These are phyloP conservation scores for Pempheris klunzingeri DNA, from an alignment of 2,797 vertebrate species.

Conservation along the genomic window DNA sequence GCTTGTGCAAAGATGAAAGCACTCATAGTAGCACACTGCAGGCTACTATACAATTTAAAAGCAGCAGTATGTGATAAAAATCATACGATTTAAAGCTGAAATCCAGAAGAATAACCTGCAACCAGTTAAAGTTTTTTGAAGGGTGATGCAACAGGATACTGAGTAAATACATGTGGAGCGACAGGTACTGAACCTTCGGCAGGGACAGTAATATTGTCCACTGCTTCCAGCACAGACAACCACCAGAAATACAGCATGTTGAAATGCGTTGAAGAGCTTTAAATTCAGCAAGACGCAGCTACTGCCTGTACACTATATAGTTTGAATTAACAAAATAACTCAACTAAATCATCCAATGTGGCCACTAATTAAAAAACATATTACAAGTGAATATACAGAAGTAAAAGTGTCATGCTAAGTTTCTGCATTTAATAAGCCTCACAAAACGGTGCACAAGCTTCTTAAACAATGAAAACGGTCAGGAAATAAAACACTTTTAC, in stretches of 20 bases:
- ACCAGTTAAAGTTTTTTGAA: not conserved
- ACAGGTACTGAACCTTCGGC: constrained; percentile 9
- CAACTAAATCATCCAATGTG: constrained; percentile 3
- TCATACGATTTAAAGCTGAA: not conserved
- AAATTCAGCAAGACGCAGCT: constrained; percentile 33
- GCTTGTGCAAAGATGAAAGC: constrained; percentile 55
- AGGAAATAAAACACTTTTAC: constrained; percentile 11
- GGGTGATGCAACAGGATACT: constrained; percentile 1
- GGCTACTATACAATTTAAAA: constrained; percentile 30
- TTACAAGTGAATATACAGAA: constrained; percentile 9
- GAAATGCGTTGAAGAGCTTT: constrained; percentile 30
- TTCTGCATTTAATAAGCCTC: constrained; percentile 44
- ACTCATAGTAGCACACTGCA: constrained; percentile 23
- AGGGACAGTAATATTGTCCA: constrained; percentile 10
- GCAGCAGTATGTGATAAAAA: constrained; percentile 6
- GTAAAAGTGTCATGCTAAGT: constrained; percentile 18
- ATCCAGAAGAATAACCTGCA: constrained; percentile 8
- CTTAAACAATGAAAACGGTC: constrained; percentile 2
- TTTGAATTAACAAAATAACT: constrained; percentile 25
- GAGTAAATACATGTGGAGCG: constrained; percentile 12
- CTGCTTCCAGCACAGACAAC: not conserved
- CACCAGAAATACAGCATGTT: constrained; percentile 6
- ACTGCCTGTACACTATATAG: constrained; percentile 14
- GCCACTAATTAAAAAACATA: not conserved
- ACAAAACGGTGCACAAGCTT: constrained; percentile 47